A percentile compares a stretch with the other conserved stretches of the same genome.
Evolutionary conservation across 1,140 invertebrate species (phyloP).

Genomic region (Zaprionus inermis): DNA sequence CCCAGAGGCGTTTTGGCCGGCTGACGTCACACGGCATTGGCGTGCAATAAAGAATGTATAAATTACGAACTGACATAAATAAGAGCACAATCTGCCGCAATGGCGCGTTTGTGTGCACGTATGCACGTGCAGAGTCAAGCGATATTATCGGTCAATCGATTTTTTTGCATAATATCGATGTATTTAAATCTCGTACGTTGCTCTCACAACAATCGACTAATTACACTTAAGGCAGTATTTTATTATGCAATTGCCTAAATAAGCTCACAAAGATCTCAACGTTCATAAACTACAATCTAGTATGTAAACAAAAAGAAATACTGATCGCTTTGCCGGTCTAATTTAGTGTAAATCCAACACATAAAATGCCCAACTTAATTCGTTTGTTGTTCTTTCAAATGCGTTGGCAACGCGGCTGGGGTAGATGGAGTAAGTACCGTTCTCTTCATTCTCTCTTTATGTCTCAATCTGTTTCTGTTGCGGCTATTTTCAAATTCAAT

Average conservation of each 20-base stretch:
- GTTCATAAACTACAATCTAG: background rate
- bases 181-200: background rate
- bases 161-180: background rate
- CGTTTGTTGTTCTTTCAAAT: slow-evolving; percentile 5
- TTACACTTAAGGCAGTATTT: background rate
- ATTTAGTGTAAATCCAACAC: slow-evolving; percentile 5
- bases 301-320: background rate
- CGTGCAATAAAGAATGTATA: slow-evolving; percentile 67
- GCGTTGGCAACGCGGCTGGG: background rate
- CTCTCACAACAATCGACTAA: background rate
- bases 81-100: no score
- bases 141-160: background rate
- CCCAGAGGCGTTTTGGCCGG: slow-evolving; percentile 34
- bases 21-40: slow-evolving; percentile 57
- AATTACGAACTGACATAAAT: slow-evolving; percentile 45
- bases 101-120: background rate
- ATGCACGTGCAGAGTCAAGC: background rate
- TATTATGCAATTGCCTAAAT: background rate
- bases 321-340: background rate
- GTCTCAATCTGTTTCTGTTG: slow-evolving; percentile 9
- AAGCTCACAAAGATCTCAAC: background rate
- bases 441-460: slow-evolving; percentile 5
- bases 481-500: slow-evolving; percentile 77
- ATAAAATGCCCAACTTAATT: slow-evolving; percentile 6
- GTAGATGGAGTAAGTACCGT: slow-evolving; percentile 10